A percentile compares a stretch with the other conserved stretches of the same genome.
Evolutionary conservation across 2,888 invertebrate genomes (phyloP).

Genomic region (Drosophila fungiperda): DNA sequence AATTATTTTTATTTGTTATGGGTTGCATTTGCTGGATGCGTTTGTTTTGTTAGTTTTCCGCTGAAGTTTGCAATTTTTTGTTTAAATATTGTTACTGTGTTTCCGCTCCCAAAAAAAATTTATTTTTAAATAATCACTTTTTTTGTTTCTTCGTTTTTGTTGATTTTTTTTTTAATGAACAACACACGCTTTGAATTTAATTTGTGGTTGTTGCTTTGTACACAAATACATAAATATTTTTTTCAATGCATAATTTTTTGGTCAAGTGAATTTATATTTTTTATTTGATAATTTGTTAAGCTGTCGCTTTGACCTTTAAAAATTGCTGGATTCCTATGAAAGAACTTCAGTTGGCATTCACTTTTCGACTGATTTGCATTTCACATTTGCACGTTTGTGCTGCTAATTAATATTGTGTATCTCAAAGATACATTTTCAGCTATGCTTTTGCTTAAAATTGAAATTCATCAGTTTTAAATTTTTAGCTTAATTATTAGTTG

Average conservation of each 20-base stretch:
- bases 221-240: neutral
- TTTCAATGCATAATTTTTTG: neutral
- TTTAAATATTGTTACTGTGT: conserved; percentile 24
- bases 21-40: conserved; percentile 27
- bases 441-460: neutral
- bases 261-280: conserved; percentile 33
- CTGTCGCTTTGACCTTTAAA: conserved; percentile 70
- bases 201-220: conserved; percentile 14
- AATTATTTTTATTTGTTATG: conserved; percentile 13
- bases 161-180: conserved; percentile 40
- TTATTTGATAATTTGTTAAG: conserved; percentile 26
- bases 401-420: conserved; percentile 19
- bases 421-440: conserved; percentile 26
- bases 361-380: conserved; percentile 62
- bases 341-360: conserved; percentile 47
- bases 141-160: conserved; percentile 28
- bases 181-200: conserved; percentile 39
- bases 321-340: conserved; percentile 32
- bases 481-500: conserved; percentile 57
- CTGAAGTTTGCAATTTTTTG: conserved; percentile 32
- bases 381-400: conserved; percentile 56
- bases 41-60: conserved; percentile 15
- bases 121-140: conserved; percentile 40
- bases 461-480: conserved; percentile 11
- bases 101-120: conserved; percentile 28